These are phyloP conservation scores for Sebastes elongatus DNA, from an alignment of 2,797 vertebrate genomes.

Conservation along the genomic window DNA sequence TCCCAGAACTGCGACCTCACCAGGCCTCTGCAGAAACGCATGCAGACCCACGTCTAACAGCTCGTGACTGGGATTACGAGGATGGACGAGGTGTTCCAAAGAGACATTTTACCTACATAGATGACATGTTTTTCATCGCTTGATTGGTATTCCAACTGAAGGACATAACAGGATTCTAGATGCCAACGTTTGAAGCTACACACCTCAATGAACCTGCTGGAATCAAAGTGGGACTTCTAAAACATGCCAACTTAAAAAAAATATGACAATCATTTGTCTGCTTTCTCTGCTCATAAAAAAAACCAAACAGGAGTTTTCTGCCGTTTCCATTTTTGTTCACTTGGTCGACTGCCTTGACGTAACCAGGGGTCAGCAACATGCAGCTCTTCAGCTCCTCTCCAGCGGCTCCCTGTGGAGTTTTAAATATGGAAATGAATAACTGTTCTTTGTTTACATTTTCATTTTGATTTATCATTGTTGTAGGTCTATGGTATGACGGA, in stretches of 20 bases:
- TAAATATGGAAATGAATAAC: too few species aligned
- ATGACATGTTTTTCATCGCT: background rate
- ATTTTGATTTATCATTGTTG: too few species aligned
- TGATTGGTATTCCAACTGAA: background rate
- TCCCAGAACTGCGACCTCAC: constrained; percentile 98
- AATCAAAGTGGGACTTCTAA: background rate
- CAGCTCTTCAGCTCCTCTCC: too few species aligned
- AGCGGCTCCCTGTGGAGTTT: too few species aligned
- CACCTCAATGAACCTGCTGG: background rate
- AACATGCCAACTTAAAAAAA: background rate
- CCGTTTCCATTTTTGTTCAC: background rate
- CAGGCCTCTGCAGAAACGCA: constrained; percentile 96
- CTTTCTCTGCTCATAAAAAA: constrained; percentile 1
- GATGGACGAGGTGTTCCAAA: background rate
- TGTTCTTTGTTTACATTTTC: too few species aligned
- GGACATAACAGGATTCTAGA: background rate
- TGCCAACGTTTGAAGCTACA: background rate
- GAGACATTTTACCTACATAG: constrained; percentile 1
- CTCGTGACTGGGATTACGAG: constrained; percentile 24
- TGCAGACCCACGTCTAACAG: constrained; percentile 99
- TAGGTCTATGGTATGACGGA: too few species aligned
- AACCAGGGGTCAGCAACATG: too few species aligned
- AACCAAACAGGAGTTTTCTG: background rate
- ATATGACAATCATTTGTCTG: constrained; percentile 32
- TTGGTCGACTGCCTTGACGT: constrained; percentile 7